phyloP scores from a whole-genome alignment of 2,113 vertebrate genomes.

The Vulpes vulpes region DNA sequence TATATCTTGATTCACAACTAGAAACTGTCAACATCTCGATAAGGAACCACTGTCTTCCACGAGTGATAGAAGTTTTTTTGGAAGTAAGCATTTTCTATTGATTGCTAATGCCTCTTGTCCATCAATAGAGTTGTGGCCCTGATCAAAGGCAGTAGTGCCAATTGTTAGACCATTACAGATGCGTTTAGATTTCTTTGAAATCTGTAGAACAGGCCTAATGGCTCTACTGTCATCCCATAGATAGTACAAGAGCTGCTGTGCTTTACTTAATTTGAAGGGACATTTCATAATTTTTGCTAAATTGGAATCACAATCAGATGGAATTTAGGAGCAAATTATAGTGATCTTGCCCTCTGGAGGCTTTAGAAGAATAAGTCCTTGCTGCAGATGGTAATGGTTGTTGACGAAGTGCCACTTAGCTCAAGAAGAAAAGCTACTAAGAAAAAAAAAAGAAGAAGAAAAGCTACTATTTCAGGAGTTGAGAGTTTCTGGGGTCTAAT shows the following conservation, averaged over 20 bases:
- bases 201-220: slow-evolving; percentile 60
- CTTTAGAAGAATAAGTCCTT: slow-evolving; percentile 62
- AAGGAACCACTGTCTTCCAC: neutral
- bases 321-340: slow-evolving; percentile 77
- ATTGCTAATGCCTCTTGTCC: slow-evolving; percentile 29
- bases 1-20: neutral
- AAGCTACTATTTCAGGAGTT: slow-evolving; percentile 65
- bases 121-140: slow-evolving; percentile 40
- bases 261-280: slow-evolving; percentile 82
- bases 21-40: neutral
- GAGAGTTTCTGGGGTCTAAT: slow-evolving; percentile 60
- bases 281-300: slow-evolving; percentile 81
- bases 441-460: neutral
- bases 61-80: slow-evolving; percentile 14
- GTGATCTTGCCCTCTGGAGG: slow-evolving; percentile 60
- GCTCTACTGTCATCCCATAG: slow-evolving; percentile 56
- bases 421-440: slow-evolving; percentile 47
- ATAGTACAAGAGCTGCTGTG: neutral
- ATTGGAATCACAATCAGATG: slow-evolving; percentile 79
- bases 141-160: slow-evolving; percentile 30
- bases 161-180: slow-evolving; percentile 4
- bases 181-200: slow-evolving; percentile 55
- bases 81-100: slow-evolving; percentile 58
- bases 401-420: slow-evolving; percentile 52
- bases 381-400: neutral